These are phyloP conservation scores for Macheiramphus alcinus DNA, from an alignment of 2,113 vertebrate genomes.

Conservation along the genomic window DNA sequence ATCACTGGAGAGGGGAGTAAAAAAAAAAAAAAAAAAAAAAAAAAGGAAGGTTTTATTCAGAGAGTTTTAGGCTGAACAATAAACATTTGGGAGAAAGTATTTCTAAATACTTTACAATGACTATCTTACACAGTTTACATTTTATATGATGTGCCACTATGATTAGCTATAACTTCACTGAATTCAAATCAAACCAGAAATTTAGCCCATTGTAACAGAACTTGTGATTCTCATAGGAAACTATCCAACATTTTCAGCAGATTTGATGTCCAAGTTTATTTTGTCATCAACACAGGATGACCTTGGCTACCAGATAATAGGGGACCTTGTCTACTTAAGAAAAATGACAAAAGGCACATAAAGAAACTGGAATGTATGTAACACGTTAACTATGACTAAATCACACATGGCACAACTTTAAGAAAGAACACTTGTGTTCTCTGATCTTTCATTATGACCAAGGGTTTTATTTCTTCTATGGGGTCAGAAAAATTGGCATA, in stretches of 20 bases:
- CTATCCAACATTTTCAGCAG: neutral
- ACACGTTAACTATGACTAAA: neutral
- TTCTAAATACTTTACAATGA: neutral
- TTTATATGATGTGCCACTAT: neutral
- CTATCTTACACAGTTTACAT: neutral
- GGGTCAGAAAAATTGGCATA: neutral
- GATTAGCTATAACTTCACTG: neutral
- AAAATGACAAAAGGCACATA: neutral
- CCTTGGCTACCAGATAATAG: neutral
- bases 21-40: neutral
- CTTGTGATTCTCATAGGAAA: neutral
- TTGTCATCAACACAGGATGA: neutral
- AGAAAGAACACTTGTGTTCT: neutral
- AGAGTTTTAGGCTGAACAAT: neutral
- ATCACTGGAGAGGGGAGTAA: accelerated
- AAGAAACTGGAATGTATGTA: neutral
- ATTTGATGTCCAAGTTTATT: neutral
- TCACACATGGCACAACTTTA: neutral
- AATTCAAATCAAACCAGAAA: neutral
- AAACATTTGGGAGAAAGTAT: neutral
- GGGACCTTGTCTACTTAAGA: neutral
- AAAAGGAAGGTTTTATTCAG: neutral
- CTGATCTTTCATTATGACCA: neutral
- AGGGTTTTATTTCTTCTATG: neutral
- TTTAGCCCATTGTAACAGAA: neutral